Evolutionary conservation across 2,888 invertebrate species (phyloP), one percentile per base, ranked within the genome.

Genomic region (Amiota communis): DNA sequence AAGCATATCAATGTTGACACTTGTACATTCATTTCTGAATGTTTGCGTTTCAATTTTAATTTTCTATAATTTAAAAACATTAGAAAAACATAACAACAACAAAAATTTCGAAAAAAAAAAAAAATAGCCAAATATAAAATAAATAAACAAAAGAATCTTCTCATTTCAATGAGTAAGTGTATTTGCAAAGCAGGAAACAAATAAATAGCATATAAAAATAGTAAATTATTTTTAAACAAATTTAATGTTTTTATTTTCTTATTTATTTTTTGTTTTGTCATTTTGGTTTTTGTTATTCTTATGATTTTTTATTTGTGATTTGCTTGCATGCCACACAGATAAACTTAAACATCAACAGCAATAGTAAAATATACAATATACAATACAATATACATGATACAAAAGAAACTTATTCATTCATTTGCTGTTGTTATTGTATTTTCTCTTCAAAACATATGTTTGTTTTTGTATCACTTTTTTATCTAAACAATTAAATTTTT

Each of bases 1-100:
- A 82, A 75, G 76, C 82, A 79, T 81, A 79, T 84, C 82, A 82
- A 67, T 75, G 79, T 77, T 84, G 83, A 83, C 83, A 83, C 82
- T 85, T 85, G 80, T 79, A 83, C 80, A 82, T 81, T 83, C 73
- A 80, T 81, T 77, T 81, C 72, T 75, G 83, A 76, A 81, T 83
- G 79, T 83, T 79, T 81, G 83, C 81, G 77, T 80, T 84, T 84
- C 83, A 79, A 81, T 77, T 81, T 79, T 47, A 74, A 78, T 75
- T 80, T 77, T 11, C 17, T 20, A 20, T 59, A 59, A 75, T 36
- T 17, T 15, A 36, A n/a, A n/a, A 57, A 57, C 70, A 65, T 65
- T 46, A 48, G 47, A 2, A 47, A 65, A 65, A 51, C 23, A 20
- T 48, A 17, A 17, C 47, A 9, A 46, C n/a, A 48, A 48, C n/a